These are phyloP conservation scores for Trachymyrmex septentrionalis DNA, from an alignment of 1,140 invertebrate genomes.

Conservation along the genomic window DNA sequence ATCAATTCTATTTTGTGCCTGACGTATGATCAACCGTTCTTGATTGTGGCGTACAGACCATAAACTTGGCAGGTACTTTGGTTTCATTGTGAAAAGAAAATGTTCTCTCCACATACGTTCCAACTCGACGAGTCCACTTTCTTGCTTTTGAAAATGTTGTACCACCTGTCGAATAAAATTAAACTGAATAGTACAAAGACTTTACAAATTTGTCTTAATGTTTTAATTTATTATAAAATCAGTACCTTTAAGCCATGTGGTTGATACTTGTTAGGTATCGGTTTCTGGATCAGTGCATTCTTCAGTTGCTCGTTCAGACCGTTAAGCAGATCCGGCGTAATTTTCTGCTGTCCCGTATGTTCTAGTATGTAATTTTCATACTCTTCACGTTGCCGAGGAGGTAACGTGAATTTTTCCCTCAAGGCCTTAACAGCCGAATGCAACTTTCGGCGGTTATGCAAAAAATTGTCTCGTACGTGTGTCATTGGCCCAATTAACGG, in stretches of 20 bases:
- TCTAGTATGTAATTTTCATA: conserved; percentile 86
- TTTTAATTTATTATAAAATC: conserved; percentile 1
- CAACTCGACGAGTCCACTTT: conserved; percentile 89
- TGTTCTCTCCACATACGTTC: conserved; percentile 93
- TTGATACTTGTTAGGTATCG: conserved; percentile 67
- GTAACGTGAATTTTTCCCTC: conserved; percentile 86
- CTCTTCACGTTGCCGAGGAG: conserved; percentile 86
- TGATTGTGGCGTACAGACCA: conserved; percentile 93
- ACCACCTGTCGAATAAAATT: conserved; percentile 87
- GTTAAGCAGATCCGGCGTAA: conserved; percentile 86
- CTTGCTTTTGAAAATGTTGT: conserved; percentile 87
- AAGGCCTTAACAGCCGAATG: conserved; percentile 90
- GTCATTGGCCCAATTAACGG: conserved; percentile 86
- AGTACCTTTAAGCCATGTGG: conserved; percentile 82
- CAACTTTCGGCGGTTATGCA: conserved; percentile 86
- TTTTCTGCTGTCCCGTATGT: conserved; percentile 82
- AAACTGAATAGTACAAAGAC: background rate
- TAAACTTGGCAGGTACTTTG: conserved; percentile 90
- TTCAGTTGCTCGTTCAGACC: conserved; percentile 81
- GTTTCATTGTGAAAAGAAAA: conserved; percentile 92
- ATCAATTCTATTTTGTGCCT: conserved; percentile 83
- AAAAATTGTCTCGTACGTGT: conserved; percentile 68
- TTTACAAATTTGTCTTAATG: conserved; percentile 15
- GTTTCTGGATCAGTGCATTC: conserved; percentile 45
- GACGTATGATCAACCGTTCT: conserved; percentile 84